A percentile compares a stretch with the other conserved stretches of the same genome.
Evolutionary conservation across 2,888 invertebrate genomes (phyloP).

Genomic region (Acanthococcus lagerstroemiae): DNA sequence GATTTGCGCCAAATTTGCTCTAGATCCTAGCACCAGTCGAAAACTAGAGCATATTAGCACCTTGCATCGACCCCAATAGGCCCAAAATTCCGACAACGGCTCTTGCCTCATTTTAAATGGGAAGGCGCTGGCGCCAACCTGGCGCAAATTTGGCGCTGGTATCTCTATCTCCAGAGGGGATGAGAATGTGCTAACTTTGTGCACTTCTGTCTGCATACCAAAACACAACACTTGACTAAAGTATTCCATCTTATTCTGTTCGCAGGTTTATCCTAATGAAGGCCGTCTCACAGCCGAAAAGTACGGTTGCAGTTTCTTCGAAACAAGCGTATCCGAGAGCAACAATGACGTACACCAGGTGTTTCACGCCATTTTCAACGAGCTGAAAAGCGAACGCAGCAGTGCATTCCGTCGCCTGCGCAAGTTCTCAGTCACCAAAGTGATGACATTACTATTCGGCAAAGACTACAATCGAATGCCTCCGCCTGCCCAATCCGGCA

Average conservation of each 20-base stretch:
- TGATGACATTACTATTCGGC: constrained; percentile 65
- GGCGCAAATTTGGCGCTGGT: neutral
- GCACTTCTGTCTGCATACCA: too few relatives aligned
- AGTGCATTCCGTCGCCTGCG: constrained; percentile 46
- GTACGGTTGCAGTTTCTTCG: constrained; percentile 62
- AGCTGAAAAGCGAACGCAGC: constrained; percentile 47
- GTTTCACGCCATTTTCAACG: constrained; percentile 58
- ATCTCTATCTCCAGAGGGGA: neutral
- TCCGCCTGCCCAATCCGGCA: constrained; percentile 48
- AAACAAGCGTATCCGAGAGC: constrained; percentile 73
- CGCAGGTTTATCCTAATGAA: constrained; percentile 61
- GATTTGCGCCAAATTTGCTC: too few relatives aligned
- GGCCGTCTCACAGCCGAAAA: constrained; percentile 57
- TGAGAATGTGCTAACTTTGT: too few relatives aligned
- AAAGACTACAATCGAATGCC: constrained; percentile 42
- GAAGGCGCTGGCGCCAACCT: too few relatives aligned
- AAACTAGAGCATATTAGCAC: too few relatives aligned
- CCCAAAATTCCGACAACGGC: too few relatives aligned
- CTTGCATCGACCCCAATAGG: too few relatives aligned
- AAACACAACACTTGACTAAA: neutral
- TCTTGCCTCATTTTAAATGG: too few relatives aligned
- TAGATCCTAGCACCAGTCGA: too few relatives aligned
- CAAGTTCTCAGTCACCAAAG: constrained; percentile 68
- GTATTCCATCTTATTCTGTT: constrained; percentile 32
- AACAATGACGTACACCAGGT: constrained; percentile 61